Evolutionary conservation across 1,140 invertebrate genomes (phyloP), one percentile per base, ranked within the genome.

Genomic region (Metaphire vulgaris): DNA sequence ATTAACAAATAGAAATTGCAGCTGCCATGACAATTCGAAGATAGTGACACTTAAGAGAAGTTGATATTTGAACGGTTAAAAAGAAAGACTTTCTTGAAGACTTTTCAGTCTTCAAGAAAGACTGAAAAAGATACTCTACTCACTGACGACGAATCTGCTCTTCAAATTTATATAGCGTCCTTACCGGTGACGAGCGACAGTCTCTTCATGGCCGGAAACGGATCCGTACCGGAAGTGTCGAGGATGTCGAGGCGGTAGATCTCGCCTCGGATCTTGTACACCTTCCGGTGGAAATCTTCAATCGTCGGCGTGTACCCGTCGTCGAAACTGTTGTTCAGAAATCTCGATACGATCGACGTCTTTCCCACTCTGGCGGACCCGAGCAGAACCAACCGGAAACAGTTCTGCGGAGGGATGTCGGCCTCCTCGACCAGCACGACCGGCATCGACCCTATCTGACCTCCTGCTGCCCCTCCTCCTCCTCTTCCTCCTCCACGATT

Each of bases 271-370:
- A 94, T 93, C 80, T 92, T 88, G 87, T 94, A 95, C 79, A 93
- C 87, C 87, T 94, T 94, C 68, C 93, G 88, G 83, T 94, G 92
- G 84, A 94, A 94, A 85, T 94, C 92, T 86, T 95, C 93, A 78
- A 95, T 94, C 68, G 93, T 95, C n/a, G 93, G 92, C 14, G 92
- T 92, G 84, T 95, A 95, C 80, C 90, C 90, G 79, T 94, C 92
- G 80, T 93, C 91, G 81, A 92, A 94, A 82, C 91, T 92, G 77
- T 91, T 92, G 79, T 91, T 91, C 41, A 95, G 87, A 85, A 95
- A 94, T 82, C 93, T 83, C 76, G 88, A 84, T 69, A 90, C 89
- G 80, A 90, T 86, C 67, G 89, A 86, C 12, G 89, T 89, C 80
- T 90, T 90, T 65, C 89, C 89, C 16, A 89, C 89, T 26, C 65